Base-by-base conservation (phyloP, 2,797 vertebrate species). In the Microctenopoma stevenorrisi region DNA sequence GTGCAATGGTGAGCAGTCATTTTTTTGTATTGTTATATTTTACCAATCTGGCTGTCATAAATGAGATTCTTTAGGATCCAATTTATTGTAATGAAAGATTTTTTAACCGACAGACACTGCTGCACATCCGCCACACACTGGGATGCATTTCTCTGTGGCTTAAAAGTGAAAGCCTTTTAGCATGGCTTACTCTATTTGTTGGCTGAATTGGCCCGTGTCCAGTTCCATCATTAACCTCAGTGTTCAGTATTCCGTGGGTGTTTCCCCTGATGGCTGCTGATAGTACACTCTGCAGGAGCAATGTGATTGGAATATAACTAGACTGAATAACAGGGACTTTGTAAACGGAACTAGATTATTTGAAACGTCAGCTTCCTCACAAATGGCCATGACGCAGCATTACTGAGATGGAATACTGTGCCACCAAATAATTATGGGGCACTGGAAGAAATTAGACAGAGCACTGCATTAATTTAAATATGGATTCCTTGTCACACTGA, bases 211-310 rank as follows among this genome's bases (percentile, higher is more conserved):
- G 86, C 84, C 11, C 3, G 7, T 37, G 55, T 77, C 86, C 86
- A 85, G 42, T 82, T 73, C 49, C 37, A 65, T 80, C 38, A 68
- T 87, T 84, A 81, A 74, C 75, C 53, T 38, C 72, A 13, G 57
- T 59, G 72, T 62, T 91, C 59, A 82, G 84, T 76, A 86, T 89
- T 89, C 88, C 86, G 79, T 33, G 0, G 0, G 53, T 4, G 18
- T 80, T 61, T 48, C 47, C 69, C 47, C 33, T 64, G 53, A 82
- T 80, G 73, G 74, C 57, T 4, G 9, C 49, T 53, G 64, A 76
- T 58, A 68, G 68, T 64, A 25, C 51, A n/a, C 40, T 37, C 40
- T 14, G 66, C 42, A 38, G 55, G 25, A 28, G 49, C 59, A 46
- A 63, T 78, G 77, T 43, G 81, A 79, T 25, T 61, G 65, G 78